Evolutionary conservation across 2,113 vertebrate genomes (phyloP).

Genomic region (Chaetura pelagica): DNA sequence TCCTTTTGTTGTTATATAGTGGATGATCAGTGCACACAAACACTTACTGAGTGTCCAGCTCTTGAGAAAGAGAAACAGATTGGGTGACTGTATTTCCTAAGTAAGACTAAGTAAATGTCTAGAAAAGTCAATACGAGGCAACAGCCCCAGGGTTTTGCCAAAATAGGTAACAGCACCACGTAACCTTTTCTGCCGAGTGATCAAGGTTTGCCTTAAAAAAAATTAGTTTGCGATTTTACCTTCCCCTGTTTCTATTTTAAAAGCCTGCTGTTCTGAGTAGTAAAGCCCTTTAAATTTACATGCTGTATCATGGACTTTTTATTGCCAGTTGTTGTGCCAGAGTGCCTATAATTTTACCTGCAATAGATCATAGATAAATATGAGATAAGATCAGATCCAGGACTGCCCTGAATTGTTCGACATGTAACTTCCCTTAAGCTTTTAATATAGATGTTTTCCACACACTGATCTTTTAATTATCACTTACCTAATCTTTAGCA

Average conservation of each 20-base stretch:
- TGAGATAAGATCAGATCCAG: background rate
- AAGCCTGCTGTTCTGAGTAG: background rate
- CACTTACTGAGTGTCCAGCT: background rate
- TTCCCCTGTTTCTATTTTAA: background rate
- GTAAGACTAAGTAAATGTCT: slow-evolving; percentile 27
- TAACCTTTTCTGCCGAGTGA: background rate
- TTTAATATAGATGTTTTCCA: background rate
- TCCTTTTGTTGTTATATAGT: background rate
- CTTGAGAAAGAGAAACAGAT: background rate
- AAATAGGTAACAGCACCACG: background rate
- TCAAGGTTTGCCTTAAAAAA: background rate
- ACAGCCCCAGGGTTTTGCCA: background rate
- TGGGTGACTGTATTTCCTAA: background rate
- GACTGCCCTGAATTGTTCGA: background rate
- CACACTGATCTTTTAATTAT: background rate
- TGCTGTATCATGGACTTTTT: background rate
- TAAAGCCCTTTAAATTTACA: background rate
- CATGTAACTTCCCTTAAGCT: background rate
- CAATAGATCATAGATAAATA: background rate
- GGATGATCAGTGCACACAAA: background rate
- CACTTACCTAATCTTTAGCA: background rate
- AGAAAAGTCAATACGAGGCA: background rate
- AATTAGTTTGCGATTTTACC: background rate
- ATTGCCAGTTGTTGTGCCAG: background rate
- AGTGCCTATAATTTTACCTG: background rate